Conservation (phyloP, 1,140 invertebrate species). For the Halyomorpha halys region DNA sequence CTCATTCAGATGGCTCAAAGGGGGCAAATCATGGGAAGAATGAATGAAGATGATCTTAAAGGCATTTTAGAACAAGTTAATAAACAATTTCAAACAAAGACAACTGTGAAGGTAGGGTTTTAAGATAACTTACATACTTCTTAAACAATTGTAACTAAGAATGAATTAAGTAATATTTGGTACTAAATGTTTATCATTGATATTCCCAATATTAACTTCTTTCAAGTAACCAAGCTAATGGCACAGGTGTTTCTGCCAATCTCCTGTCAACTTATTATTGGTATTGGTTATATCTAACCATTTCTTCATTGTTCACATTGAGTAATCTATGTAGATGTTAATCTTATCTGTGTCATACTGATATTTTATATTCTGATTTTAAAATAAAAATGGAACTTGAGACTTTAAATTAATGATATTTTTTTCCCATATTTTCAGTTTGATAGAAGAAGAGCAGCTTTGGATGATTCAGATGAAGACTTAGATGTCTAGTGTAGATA, state of each 20-base stretch:
- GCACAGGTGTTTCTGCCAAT: too few species aligned
- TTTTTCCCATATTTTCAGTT: conserved; percentile 45
- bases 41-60: conserved; percentile 77
- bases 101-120: conserved; percentile 60
- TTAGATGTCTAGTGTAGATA: neutral
- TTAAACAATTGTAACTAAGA: too few species aligned
- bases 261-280: too few species aligned
- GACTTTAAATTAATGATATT: conserved; percentile 20
- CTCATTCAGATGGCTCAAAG: conserved; percentile 82
- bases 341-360: too few species aligned
- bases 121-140: too few species aligned
- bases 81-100: conserved; percentile 61
- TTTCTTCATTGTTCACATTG: too few species aligned
- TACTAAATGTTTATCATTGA: too few species aligned
- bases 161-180: too few species aligned
- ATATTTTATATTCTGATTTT: neutral
- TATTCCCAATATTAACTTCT: too few species aligned
- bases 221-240: too few species aligned
- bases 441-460: conserved; percentile 68
- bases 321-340: too few species aligned
- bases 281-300: too few species aligned
- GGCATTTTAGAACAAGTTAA: conserved; percentile 75
- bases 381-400: neutral
- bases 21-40: conserved; percentile 67
- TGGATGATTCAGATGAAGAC: conserved; percentile 69